phyloP scores from a whole-genome alignment of 2,888 invertebrate genomes.

The Caenorhabditis uteleia region DNA sequence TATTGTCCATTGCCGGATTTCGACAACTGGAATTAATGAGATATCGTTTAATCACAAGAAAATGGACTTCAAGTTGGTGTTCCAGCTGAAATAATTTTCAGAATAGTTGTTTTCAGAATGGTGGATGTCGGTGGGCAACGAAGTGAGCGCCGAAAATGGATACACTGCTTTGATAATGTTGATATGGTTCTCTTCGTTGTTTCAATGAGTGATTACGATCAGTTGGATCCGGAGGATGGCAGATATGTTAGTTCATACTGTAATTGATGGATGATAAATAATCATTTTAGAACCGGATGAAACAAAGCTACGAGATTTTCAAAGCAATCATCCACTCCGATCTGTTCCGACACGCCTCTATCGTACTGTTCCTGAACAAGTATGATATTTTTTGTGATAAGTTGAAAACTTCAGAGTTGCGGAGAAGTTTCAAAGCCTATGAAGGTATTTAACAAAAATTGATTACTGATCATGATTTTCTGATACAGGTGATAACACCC shows the following conservation, averaged over 20 bases:
- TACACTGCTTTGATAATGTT: conserved; percentile 59
- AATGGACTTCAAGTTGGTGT: conserved; percentile 48
- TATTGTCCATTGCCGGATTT: conserved; percentile 67
- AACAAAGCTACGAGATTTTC: conserved; percentile 57
- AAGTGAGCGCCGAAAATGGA: conserved; percentile 59
- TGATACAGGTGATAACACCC: conserved; percentile 62
- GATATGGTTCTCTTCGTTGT: conserved; percentile 55
- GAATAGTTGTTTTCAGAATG: conserved; percentile 42
- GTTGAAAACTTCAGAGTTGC: conserved; percentile 61
- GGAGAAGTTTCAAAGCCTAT: conserved; percentile 65
- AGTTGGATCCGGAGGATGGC: conserved; percentile 51
- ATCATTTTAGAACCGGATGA: conserved; percentile 65
- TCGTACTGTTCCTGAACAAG: conserved; percentile 67
- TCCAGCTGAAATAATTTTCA: not conserved
- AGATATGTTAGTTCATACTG: conserved; percentile 20
- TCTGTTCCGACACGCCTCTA: conserved; percentile 70
- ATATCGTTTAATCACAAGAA: conserved; percentile 48
- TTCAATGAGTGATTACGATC: conserved; percentile 55
- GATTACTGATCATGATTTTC: not conserved
- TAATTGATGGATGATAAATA: not conserved
- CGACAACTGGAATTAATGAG: conserved; percentile 53
- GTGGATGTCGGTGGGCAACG: conserved; percentile 60
- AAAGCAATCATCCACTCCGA: conserved; percentile 69
- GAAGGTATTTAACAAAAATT: conserved; percentile 21
- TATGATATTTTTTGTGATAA: conserved; percentile 70